Evolutionary conservation across 1,140 invertebrate genomes (phyloP).

Genomic region (Araneus ventricosus): DNA sequence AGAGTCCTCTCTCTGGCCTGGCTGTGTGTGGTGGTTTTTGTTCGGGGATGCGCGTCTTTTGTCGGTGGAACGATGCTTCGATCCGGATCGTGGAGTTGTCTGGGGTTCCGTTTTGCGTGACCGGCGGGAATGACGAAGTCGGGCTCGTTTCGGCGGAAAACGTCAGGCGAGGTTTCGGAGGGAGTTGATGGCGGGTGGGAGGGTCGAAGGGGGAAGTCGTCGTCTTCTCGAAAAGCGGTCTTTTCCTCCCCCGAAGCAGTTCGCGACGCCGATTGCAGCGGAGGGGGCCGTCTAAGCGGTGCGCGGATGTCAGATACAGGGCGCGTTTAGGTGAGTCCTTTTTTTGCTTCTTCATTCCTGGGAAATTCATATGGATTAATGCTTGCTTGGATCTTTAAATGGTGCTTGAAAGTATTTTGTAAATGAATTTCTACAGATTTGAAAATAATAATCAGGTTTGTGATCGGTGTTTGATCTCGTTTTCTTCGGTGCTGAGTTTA

Average conservation of each 20-base stretch:
- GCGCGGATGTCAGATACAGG: not conserved
- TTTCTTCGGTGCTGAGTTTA: no score
- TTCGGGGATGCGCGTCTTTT: not conserved
- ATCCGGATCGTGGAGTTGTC: not conserved
- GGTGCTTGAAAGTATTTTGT: no score
- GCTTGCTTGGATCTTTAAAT: no score
- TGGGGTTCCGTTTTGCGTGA: conserved; percentile 29
- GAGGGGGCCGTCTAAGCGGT: not conserved
- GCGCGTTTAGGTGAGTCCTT: not conserved
- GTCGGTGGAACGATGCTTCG: not conserved
- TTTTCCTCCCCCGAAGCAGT: conserved; percentile 65
- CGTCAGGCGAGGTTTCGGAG: conserved; percentile 47
- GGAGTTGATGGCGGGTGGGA: not conserved
- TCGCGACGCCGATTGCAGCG: conserved; percentile 22
- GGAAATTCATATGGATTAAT: no score
- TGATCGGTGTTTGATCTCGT: no score
- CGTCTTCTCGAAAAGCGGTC: conserved; percentile 68
- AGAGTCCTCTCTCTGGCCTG: not conserved
- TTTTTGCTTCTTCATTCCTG: not conserved
- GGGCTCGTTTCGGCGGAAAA: conserved; percentile 43
- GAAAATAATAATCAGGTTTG: no score
- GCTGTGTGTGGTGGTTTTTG: not conserved
- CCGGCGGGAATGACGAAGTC: not conserved
- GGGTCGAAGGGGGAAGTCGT: not conserved
- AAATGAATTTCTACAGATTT: no score